Evolutionary conservation across 2,888 invertebrate genomes (phyloP), one percentile per base, ranked within the genome.

Genomic region (Drosophila recens): DNA sequence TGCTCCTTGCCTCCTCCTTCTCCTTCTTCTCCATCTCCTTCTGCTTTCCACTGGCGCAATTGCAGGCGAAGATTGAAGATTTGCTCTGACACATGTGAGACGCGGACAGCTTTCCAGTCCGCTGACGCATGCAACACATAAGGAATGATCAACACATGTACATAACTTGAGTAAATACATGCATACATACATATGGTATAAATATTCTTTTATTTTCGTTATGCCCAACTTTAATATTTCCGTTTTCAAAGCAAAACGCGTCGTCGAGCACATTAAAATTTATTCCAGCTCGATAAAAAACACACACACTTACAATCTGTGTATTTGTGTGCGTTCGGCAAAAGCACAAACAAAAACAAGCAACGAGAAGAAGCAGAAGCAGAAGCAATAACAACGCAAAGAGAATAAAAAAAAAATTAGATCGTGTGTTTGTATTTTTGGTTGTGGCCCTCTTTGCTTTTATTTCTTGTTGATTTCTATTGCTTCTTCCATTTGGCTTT

Each of bases 221-320:
- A 67, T 73, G 80, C 63, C 73, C 58, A 80, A 54, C 84, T 82
- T 82, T 78, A 84, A 84, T 82, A 82, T 87, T 82, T 87, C 82
- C 87, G 82, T 80, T 85, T 77, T 64, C 65, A 65, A 82, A 67
- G 58, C 58, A 42, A 67, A 67, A 46, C 62, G 62, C 73, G 76
- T 75, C 72, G 78, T 67, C 58, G 67, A 52, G 67, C 75, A 67
- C 80, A 78, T 72, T 75, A 67, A 80, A 84, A 82, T 87, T 78
- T 75, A 84, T 84, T 87, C 78, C 72, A 78, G 62, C 63, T 53
- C 67, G 76, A 79, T 74, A 72, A 72, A 79, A 79, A 77, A 58
- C 45, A 53, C 63, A 45, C 43, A 56, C 20, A 42, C 34, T 17
- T n/a, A 63, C 33, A 78, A 71, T 45, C 49, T 30, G 30, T 30